phyloP scores from a whole-genome alignment of 2,888 invertebrate species.

The Mycogona germanica region DNA sequence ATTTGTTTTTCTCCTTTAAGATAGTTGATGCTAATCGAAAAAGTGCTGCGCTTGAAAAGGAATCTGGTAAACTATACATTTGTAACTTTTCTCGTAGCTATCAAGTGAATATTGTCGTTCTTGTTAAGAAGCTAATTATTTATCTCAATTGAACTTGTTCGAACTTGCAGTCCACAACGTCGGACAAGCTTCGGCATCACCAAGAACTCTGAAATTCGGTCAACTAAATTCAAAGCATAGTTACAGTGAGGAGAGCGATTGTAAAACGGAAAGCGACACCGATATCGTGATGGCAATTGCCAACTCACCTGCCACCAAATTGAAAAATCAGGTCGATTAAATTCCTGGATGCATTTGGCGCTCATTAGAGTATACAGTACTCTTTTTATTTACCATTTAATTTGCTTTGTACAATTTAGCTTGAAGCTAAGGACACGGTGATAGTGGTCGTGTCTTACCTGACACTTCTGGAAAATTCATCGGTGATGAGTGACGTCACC shows the following conservation, averaged over 20 bases:
- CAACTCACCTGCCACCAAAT: neutral
- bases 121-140: too few relatives aligned
- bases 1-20: too few relatives aligned
- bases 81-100: too few relatives aligned
- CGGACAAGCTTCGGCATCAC: too few relatives aligned
- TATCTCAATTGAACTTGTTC: too few relatives aligned
- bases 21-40: too few relatives aligned
- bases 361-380: too few relatives aligned
- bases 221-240: neutral
- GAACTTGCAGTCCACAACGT: too few relatives aligned
- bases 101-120: too few relatives aligned
- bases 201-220: too few relatives aligned
- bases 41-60: too few relatives aligned
- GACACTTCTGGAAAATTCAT: neutral
- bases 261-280: neutral
- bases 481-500: conserved; percentile 24
- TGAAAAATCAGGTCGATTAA: neutral
- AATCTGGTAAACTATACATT: too few relatives aligned
- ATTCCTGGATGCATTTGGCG: neutral
- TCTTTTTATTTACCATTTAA: neutral
- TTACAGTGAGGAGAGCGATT: neutral
- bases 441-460: conserved; percentile 1
- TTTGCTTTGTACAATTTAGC: neutral
- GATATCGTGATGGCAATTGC: neutral
- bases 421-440: neutral